Base-by-base conservation (phyloP, 2,888 invertebrate species). In the Notocelia uddmanniana region DNA sequence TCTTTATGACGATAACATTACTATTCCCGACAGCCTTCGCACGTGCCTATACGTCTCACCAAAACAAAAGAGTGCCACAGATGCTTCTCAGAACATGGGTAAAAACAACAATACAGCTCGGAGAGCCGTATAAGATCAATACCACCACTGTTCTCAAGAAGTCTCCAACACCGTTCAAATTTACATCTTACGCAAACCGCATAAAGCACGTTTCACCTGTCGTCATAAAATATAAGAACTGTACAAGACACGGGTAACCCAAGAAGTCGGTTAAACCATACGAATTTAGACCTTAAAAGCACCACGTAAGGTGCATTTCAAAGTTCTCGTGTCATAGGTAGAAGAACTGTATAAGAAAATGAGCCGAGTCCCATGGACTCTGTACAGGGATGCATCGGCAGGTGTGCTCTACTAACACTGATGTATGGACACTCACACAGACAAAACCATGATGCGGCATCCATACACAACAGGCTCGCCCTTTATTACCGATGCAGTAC, bases 21-120 rank as follows among this genome's bases (percentile, higher is more conserved):
- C 57, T 57, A 75, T 82, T 84, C 79, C 77, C 80, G 81, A 76
- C 70, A 70, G 73, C 74, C 73, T 73, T 75, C 85, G 87, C 90
- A 89, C 92, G 91, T 90, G 92, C 89, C 84, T 76, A 75, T 76
- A 80, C 76, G 76, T 79, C 73, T 74, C 75, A 75, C 75, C 81
- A 79, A 84, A 85, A 86, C 84, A 87, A 88, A 86, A 81, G 78
- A 83, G 80, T 45, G 74, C 74, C 81, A 85, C 89, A 90, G 87
- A 89, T 89, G 87, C 86, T 85, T 83, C 83, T 74, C 73, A 77
- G 83, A 85, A 84, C 79, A 77, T 76, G 80, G 78, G 80, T 84
- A 86, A 85, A 82, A 70, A 74, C 75, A 74, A 87, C 81, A 87
- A 86, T 81, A 77, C 75, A 73, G 75, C 76, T 80, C 77, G 78